These are phyloP conservation scores for Dilophus febrilis DNA, from an alignment of 2,888 invertebrate species.

Conservation along the genomic window DNA sequence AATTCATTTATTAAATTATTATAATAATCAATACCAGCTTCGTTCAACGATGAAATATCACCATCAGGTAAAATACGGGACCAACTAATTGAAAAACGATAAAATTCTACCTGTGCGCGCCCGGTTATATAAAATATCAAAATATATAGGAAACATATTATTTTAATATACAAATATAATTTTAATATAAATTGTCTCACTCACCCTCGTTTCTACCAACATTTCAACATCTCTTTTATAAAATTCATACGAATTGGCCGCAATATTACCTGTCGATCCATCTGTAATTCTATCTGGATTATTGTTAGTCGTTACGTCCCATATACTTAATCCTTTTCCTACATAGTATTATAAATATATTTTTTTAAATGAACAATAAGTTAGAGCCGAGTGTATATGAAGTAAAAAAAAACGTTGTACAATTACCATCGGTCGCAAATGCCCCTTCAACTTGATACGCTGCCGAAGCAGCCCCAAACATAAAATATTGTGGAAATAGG, in stretches of 20 bases:
- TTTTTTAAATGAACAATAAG: too few species aligned
- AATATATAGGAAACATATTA: too few species aligned
- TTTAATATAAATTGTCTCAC: constrained; percentile 23
- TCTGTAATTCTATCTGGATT: constrained; percentile 28
- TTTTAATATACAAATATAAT: too few species aligned
- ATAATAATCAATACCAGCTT: constrained; percentile 44
- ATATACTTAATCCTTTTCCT: constrained; percentile 36
- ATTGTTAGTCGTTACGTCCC: constrained; percentile 29
- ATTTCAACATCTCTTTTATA: constrained; percentile 38
- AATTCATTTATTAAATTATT: constrained; percentile 44
- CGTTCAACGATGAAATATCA: constrained; percentile 35
- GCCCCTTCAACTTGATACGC: constrained; percentile 46
- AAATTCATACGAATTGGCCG: constrained; percentile 41
- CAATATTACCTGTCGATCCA: constrained; percentile 34
- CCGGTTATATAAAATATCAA: too few species aligned
- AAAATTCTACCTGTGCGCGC: constrained; percentile 29
- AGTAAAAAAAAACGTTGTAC: constrained; percentile 31
- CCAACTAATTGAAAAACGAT: constrained; percentile 47
- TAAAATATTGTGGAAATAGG: constrained; percentile 7
- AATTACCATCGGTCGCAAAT: constrained; percentile 39
- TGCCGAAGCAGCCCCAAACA: constrained; percentile 22
- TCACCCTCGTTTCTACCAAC: constrained; percentile 28
- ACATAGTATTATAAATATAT: neutral
- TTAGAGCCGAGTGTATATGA: too few species aligned
- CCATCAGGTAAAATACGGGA: constrained; percentile 42